Base-by-base conservation (phyloP, 2,113 vertebrate genomes). In the Tursiops truncatus region DNA sequence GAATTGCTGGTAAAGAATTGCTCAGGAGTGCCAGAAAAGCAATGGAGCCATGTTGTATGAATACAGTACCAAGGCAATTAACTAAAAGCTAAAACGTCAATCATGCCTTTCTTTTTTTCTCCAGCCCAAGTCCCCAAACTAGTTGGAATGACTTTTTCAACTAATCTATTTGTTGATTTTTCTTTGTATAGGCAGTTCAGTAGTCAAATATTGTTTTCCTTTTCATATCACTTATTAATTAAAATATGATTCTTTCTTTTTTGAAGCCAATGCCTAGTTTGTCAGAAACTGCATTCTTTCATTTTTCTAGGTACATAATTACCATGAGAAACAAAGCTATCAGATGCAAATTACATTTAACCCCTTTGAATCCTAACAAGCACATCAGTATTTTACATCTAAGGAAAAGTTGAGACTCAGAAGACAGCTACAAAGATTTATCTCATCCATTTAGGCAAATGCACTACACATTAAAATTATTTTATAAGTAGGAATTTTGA, bases 171-270 rank as follows among this genome's bases (percentile, higher is more conserved):
- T 89, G 67, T 89, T 89, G 56, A 44, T 91, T 89, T 91, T 79
- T 94, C 82, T 97, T 97, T 96, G 44, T 87, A 84, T 84, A 84
- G 53, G 11, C 21, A 92, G 15, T 92, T 96, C 21, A 68, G 38
- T 95, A 97, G 96, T 95, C 68, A 96, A 96, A 91, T 93, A 92
- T 79, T 94, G 13, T 97, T 95, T 96, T 92, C 31, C 44, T 95
- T 97, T 94, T 97, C 65, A 81, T 84, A 94, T 89, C 36, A 92
- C 20, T 92, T 89, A 95, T 84, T 97, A 96, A 96, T 97, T 90
- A 79, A 95, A 97, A 96, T 84, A 60, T 58, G 41, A 89, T 70
- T 68, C 15, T 88, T 91, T 93, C 20, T 94, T 68, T 95, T 85
- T 84, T 84, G 36, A 96, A 96, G 56, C 53, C 53, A 76, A 62